A percentile compares a stretch with the other conserved stretches of the same genome.
phyloP scores from a whole-genome alignment of 2,888 invertebrate species.

The Drosophila aldrichi region DNA sequence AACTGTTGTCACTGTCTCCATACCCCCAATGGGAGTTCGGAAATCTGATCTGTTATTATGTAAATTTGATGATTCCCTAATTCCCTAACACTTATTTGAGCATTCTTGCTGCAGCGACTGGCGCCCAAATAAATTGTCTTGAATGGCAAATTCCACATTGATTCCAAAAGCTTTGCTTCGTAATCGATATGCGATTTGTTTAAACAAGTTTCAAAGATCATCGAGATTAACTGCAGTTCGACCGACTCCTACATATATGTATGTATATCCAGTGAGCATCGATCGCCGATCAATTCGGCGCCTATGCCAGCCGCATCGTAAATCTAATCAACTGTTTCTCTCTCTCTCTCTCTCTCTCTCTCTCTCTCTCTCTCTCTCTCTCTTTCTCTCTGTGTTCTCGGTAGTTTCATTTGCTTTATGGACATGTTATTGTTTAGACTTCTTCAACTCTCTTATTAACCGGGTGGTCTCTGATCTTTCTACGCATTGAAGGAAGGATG shows the following conservation, averaged over 20 bases:
- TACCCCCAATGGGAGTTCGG: conserved; percentile 23
- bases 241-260: conserved; percentile 9
- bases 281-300: conserved; percentile 34
- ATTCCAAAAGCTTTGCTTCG: conserved; percentile 14
- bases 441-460: background rate
- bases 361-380: too few species aligned
- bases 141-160: conserved; percentile 18
- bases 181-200: conserved; percentile 61
- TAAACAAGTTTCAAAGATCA: conserved; percentile 10
- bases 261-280: background rate
- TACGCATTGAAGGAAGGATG: background rate
- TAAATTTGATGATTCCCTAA: conserved; percentile 79
- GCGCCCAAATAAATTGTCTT: conserved; percentile 66
- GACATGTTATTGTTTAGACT: background rate
- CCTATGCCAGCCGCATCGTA: conserved; percentile 24
- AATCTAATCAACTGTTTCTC: conserved; percentile 38
- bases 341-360: too few species aligned
- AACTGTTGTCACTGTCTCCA: conserved; percentile 65
- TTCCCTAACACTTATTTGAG: conserved; percentile 70
- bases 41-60: conserved; percentile 80
- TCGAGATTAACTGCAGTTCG: conserved; percentile 1
- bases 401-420: conserved; percentile 9
- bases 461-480: conserved; percentile 35
- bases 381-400: background rate
- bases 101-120: conserved; percentile 42